A percentile compares a stretch with the other conserved stretches of the same genome.
Conservation (phyloP, 1,140 invertebrate genomes). For the Apis dorsata region DNA sequence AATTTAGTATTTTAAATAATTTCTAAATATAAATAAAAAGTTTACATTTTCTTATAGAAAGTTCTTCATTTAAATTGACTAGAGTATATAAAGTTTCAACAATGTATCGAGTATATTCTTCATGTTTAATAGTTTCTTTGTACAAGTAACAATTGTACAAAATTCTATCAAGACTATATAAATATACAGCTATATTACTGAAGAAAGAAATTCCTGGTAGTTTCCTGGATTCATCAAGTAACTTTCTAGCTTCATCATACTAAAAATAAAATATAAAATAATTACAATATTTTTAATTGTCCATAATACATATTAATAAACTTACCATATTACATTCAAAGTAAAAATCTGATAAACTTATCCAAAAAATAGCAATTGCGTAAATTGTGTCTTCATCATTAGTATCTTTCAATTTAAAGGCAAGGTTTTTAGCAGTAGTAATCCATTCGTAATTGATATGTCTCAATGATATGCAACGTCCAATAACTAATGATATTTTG, state of each 20-base stretch:
- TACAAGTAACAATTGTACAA: slow-evolving; percentile 65
- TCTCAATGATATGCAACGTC: slow-evolving; percentile 69
- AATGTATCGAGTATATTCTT: slow-evolving; percentile 65
- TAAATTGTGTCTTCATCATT: slow-evolving; percentile 51
- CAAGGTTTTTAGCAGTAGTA: slow-evolving; percentile 56
- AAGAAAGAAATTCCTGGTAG: slow-evolving; percentile 56
- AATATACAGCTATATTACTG: slow-evolving; percentile 52
- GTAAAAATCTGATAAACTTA: slow-evolving; percentile 74
- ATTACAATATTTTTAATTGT: neutral
- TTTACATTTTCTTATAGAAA: slow-evolving; percentile 58
- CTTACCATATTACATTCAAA: slow-evolving; percentile 71
- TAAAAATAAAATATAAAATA: slow-evolving; percentile 52
- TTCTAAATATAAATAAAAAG: neutral
- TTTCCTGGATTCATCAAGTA: slow-evolving; percentile 65
- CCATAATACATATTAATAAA: neutral
- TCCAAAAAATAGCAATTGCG: slow-evolving; percentile 67
- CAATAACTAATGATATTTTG: slow-evolving; percentile 61
- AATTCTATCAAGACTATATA: slow-evolving; percentile 64
- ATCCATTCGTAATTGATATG: slow-evolving; percentile 72
- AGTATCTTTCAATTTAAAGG: slow-evolving; percentile 53
- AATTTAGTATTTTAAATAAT: too few species aligned
- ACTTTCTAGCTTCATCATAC: slow-evolving; percentile 62
- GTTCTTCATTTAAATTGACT: slow-evolving; percentile 59
- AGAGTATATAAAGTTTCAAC: slow-evolving; percentile 63
- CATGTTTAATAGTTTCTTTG: slow-evolving; percentile 59